A percentile compares a stretch with the other conserved stretches of the same genome.
Conservation (phyloP, 2,797 vertebrate species). For the Bryconaethiops microstoma region DNA sequence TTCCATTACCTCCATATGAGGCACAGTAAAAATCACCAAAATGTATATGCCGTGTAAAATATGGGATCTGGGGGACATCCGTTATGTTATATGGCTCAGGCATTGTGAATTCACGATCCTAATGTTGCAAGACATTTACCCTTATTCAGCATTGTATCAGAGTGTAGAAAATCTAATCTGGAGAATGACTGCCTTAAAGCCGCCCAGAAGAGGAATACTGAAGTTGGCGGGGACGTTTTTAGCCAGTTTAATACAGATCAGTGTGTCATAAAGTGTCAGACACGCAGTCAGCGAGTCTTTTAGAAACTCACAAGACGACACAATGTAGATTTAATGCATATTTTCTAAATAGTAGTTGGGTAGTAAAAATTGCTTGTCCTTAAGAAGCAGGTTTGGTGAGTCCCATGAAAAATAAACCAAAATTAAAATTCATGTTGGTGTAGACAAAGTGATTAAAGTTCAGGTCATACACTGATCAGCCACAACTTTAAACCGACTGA, state of each 20-base stretch:
- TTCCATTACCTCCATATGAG: not conserved
- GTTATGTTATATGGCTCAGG: slow-evolving; percentile 3
- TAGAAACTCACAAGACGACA: too few relatives aligned
- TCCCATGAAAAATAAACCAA: too few relatives aligned
- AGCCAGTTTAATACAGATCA: not conserved
- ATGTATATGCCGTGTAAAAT: not conserved
- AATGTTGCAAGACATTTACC: not conserved
- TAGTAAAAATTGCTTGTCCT: too few relatives aligned
- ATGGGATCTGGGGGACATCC: too few relatives aligned
- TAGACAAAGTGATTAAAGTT: too few relatives aligned
- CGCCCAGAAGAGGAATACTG: not conserved
- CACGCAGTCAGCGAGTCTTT: not conserved
- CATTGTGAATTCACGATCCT: slow-evolving; percentile 4
- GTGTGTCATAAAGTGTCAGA: not conserved
- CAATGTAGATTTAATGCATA: too few relatives aligned
- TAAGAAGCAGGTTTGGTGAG: too few relatives aligned
- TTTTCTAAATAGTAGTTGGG: too few relatives aligned
- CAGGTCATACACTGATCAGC: too few relatives aligned
- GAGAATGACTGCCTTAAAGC: not conserved
- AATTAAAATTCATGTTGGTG: too few relatives aligned
- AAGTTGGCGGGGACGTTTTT: not conserved
- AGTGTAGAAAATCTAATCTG: not conserved
- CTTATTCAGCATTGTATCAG: not conserved
- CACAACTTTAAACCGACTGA: too few relatives aligned
- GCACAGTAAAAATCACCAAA: not conserved